Conservation (phyloP, 1,140 invertebrate species). For the Dendroctonus ponderosae region DNA sequence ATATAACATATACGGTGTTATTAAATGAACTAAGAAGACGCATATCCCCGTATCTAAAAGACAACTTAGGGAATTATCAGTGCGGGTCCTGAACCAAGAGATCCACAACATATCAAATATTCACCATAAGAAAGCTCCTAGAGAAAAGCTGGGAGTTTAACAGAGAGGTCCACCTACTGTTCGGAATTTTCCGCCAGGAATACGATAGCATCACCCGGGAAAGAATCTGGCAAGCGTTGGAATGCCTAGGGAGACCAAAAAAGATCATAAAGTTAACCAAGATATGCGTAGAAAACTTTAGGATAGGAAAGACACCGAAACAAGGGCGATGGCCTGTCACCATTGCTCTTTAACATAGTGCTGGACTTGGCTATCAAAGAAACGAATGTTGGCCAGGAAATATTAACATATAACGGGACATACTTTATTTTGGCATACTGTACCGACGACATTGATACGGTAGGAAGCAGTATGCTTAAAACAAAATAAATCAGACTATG, state of each 20-base stretch:
- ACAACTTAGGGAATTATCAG: too few relatives aligned
- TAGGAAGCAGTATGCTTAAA: constrained; percentile 1
- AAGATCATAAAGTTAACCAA: too few relatives aligned
- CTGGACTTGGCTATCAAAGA: constrained; percentile 2
- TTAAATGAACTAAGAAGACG: too few relatives aligned
- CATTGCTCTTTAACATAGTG: too few relatives aligned
- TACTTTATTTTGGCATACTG: background rate
- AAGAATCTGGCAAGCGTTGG: constrained; percentile 1
- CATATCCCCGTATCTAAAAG: too few relatives aligned
- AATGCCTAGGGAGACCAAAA: constrained; percentile 7
- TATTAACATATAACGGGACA: background rate
- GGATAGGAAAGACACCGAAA: constrained; percentile 15
- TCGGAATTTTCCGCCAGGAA: background rate
- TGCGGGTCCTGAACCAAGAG: too few relatives aligned
- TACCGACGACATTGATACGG: background rate
- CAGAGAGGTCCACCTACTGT: constrained; percentile 2
- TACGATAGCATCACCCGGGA: constrained; percentile 19
- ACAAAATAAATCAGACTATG: too few relatives aligned
- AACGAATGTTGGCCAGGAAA: constrained; percentile 5
- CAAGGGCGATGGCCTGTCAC: too few relatives aligned
- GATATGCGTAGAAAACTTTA: too few relatives aligned
- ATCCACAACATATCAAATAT: too few relatives aligned
- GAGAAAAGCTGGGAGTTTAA: constrained; percentile 1
- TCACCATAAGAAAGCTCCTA: background rate
- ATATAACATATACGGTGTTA: too few relatives aligned